These are phyloP conservation scores for Callocephalon fimbriatum DNA, from an alignment of 2,113 vertebrate genomes.

Conservation along the genomic window DNA sequence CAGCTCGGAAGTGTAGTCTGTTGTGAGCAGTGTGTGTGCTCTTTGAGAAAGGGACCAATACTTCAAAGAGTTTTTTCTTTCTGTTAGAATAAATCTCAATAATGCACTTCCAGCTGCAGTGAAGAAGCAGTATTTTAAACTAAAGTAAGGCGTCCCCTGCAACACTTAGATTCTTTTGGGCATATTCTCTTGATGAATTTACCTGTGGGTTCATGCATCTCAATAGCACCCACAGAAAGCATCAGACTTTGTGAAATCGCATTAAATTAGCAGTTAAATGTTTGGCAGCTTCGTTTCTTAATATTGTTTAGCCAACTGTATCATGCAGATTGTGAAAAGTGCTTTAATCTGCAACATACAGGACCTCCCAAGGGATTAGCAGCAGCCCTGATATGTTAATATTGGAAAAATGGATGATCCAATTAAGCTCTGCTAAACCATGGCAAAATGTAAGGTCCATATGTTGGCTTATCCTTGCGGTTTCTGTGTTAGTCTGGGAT, in stretches of 20 bases:
- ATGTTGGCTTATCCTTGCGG: slow-evolving; percentile 43
- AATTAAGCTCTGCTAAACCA: slow-evolving; percentile 61
- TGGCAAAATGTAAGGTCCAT: slow-evolving; percentile 17
- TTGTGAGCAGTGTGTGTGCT: background rate
- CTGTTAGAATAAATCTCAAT: slow-evolving; percentile 11
- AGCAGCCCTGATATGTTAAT: slow-evolving; percentile 54
- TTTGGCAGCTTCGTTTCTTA: background rate
- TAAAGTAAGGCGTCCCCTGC: background rate
- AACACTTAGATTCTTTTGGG: slow-evolving; percentile 13
- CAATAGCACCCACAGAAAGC: background rate
- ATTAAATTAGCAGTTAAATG: slow-evolving; percentile 24
- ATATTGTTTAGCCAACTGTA: slow-evolving; percentile 42
- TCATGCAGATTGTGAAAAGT: slow-evolving; percentile 29
- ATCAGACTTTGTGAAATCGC: background rate
- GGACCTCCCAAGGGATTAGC: slow-evolving; percentile 26
- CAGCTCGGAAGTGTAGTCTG: background rate
- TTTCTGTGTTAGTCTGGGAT: background rate
- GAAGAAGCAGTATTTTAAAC: slow-evolving; percentile 8
- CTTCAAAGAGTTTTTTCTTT: background rate
- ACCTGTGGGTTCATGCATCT: background rate
- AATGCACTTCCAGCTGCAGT: slow-evolving; percentile 10
- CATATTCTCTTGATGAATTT: slow-evolving; percentile 23
- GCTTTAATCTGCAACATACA: slow-evolving; percentile 62
- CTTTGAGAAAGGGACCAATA: background rate
- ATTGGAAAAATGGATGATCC: slow-evolving; percentile 71